Evolutionary conservation across 2,888 invertebrate species (phyloP).

Genomic region (Camptogramma bilineatum): DNA sequence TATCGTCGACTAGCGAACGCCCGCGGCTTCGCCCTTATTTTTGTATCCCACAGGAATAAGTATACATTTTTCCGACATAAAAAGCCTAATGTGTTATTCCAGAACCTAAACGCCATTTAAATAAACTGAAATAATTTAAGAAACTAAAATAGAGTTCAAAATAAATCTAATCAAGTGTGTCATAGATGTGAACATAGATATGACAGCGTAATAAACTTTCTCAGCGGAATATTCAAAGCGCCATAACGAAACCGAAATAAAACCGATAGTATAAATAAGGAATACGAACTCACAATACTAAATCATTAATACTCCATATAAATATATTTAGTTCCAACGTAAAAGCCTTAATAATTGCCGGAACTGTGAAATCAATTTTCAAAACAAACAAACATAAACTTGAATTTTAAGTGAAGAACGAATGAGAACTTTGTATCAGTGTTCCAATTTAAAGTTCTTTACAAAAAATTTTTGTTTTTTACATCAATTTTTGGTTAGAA

Average conservation of each 20-base stretch:
- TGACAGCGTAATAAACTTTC: background rate
- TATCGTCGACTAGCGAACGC: too few species aligned
- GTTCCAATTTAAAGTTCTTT: conserved; percentile 31
- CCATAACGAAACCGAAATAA: conserved; percentile 17
- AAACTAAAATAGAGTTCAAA: too few species aligned
- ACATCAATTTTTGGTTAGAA: too few species aligned
- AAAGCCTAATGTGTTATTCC: too few species aligned
- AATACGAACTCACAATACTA: conserved; percentile 19
- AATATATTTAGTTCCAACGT: conserved; percentile 31
- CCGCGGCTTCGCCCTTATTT: too few species aligned
- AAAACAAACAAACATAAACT: conserved; percentile 50
- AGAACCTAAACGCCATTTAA: too few species aligned
- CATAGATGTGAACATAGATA: conserved; percentile 2
- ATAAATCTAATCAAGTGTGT: too few species aligned
- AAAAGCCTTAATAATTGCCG: conserved; percentile 17
- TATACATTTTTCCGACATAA: too few species aligned
- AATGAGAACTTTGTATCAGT: background rate
- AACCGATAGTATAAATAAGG: conserved; percentile 10
- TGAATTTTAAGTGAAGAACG: conserved; percentile 14
- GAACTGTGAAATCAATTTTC: conserved; percentile 50
- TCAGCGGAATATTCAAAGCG: background rate
- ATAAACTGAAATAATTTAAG: too few species aligned
- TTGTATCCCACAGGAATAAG: too few species aligned
- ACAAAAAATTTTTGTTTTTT: background rate
- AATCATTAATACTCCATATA: conserved; percentile 32